Base-by-base conservation (phyloP, 1,140 invertebrate species). In the Ceratina calcarata region DNA sequence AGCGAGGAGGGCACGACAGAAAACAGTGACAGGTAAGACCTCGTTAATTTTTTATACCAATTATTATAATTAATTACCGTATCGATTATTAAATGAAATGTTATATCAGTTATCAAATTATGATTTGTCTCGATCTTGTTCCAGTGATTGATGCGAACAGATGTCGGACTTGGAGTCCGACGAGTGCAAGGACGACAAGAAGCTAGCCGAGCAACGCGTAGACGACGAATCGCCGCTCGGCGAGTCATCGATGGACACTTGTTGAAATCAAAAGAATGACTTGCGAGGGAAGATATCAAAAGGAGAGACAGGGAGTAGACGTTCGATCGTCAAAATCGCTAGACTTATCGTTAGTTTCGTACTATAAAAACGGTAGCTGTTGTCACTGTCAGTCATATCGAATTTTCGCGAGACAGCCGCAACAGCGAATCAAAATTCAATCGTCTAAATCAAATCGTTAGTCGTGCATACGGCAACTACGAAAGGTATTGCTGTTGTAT, bases 1-100 rank as follows among this genome's bases (percentile, higher is more conserved):
- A 93, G 93, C 71, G 93, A 94, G 83, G 94, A 95, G 86, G 93
- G 91, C n/a, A 94, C 93, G 51, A 93, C 92, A 60, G 94, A 95
- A 78, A 94, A 95, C 83, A 95, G 94, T 74, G 95, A 95, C 78
- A 95, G 95, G 94, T 95, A 71, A 45, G 8, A 2, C 27, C 57
- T 58, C n/a, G 20, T 68, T 24, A 20, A 72, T 65, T 61, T 57
- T 6, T 68, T 80, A n/a, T 69, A 4, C 27, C 27, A 32, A 4
- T 32, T 32, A 32, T 32, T 32, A 32, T 32, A 32, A 32, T 45
- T 45, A 45, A 45, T 3, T 45, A 45, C 10, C 7, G 7, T 10
- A 45, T 7, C 8, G 8, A 45, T 45, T 45, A 45, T 45, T 45
- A 6, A 10, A 22, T 58, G 20, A 22, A n/a, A 20, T 60, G 2